Conservation (phyloP, 92 coral and sea anemone genomes). For the Palythoa heliodiscus region DNA sequence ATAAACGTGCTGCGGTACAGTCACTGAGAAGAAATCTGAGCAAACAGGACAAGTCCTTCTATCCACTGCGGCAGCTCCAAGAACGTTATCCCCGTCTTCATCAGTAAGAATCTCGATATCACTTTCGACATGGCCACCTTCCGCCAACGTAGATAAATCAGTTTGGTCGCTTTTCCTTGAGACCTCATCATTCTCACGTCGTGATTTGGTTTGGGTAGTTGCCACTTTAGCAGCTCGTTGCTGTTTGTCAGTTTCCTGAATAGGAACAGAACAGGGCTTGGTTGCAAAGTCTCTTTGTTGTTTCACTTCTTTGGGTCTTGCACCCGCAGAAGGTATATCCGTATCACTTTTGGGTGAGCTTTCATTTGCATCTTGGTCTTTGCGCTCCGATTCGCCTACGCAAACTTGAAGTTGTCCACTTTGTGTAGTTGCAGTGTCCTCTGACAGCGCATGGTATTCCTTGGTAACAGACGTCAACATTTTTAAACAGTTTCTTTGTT, state of each 20-base stretch:
- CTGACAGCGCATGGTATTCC: neutral
- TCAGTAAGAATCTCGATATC: conserved; percentile 67
- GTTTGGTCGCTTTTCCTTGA: neutral
- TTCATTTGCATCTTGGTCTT: neutral
- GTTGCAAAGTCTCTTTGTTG: neutral
- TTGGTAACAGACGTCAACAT: conserved; percentile 1
- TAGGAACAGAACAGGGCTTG: conserved; percentile 44
- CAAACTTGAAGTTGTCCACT: neutral
- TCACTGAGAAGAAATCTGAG: conserved; percentile 39
- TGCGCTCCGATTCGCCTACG: neutral
- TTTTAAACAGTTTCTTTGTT: conserved; percentile 26
- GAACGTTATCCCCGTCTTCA: conserved; percentile 41
- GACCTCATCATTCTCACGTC: conserved; percentile 23
- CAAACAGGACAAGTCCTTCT: conserved; percentile 76
- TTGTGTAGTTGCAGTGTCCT: neutral
- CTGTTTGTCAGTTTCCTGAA: conserved; percentile 57
- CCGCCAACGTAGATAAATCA: neutral
- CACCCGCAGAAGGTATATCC: neutral
- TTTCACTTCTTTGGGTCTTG: conserved; percentile 8
- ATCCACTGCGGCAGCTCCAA: conserved; percentile 46
- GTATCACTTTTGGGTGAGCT: neutral
- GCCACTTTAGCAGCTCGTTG: conserved; percentile 9
- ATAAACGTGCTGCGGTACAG: conserved; percentile 50
- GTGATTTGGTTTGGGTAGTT: conserved; percentile 2
- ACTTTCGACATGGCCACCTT: conserved; percentile 38